Evolutionary conservation across 2,113 vertebrate species (phyloP).

Genomic region (Tetraodon nigroviridis): DNA sequence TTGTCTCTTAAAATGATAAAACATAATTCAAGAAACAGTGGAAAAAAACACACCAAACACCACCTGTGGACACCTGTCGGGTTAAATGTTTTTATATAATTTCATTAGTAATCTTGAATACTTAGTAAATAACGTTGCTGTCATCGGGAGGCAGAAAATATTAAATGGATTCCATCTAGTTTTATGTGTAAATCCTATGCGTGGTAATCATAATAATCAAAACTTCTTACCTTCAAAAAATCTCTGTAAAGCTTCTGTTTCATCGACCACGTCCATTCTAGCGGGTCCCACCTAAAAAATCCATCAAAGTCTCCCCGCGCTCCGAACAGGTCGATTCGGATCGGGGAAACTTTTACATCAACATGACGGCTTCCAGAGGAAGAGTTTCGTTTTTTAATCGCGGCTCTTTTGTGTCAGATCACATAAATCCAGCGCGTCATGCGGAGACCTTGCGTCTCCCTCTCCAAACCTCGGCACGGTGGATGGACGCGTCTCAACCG

Average conservation of each 20-base stretch:
- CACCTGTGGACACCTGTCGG: too few relatives aligned
- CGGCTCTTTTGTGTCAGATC: slow-evolving; percentile 2
- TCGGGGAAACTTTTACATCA: slow-evolving; percentile 61
- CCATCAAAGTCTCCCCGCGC: slow-evolving; percentile 73
- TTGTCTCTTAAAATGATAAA: neutral
- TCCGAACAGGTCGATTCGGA: slow-evolving; percentile 64
- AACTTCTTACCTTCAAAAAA: slow-evolving; percentile 91
- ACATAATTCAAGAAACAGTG: neutral
- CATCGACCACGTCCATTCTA: slow-evolving; percentile 98
- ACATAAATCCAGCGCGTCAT: slow-evolving; percentile 28
- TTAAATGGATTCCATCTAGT: too few relatives aligned
- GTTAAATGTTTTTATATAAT: too few relatives aligned
- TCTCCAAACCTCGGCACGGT: slow-evolving; percentile 8
- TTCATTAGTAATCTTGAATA: too few relatives aligned
- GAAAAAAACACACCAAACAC: neutral
- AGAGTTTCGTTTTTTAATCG: neutral
- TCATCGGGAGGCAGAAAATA: too few relatives aligned
- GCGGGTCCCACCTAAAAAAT: slow-evolving; percentile 75
- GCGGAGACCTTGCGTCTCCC: slow-evolving; percentile 8
- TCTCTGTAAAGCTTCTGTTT: slow-evolving; percentile 96
- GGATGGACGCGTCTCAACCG: slow-evolving; percentile 2
- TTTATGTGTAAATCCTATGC: too few relatives aligned
- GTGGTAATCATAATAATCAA: neutral
- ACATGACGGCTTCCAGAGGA: slow-evolving; percentile 54
- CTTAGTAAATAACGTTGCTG: too few relatives aligned